These are phyloP conservation scores for Lathronympha strigana DNA, from an alignment of 2,888 invertebrate genomes.

Conservation along the genomic window DNA sequence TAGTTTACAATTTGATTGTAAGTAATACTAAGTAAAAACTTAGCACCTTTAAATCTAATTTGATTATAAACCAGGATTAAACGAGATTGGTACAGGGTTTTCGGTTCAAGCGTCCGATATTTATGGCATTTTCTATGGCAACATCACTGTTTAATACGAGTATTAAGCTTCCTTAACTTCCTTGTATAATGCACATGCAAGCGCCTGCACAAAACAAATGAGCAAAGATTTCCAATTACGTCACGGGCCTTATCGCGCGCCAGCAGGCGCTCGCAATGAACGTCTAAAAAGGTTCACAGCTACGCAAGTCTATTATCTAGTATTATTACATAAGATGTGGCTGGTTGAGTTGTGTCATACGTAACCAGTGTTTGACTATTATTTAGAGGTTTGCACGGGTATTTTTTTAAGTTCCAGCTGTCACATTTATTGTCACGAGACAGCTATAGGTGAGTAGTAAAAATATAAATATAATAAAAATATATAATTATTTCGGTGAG, in stretches of 20 bases:
- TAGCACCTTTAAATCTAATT: too few relatives aligned
- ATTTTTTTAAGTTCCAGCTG: too few relatives aligned
- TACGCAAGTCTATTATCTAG: background rate
- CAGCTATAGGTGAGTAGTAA: too few relatives aligned
- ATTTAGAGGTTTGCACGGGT: background rate
- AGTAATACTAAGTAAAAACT: too few relatives aligned
- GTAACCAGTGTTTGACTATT: background rate
- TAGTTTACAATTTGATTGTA: too few relatives aligned
- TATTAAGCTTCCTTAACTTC: background rate
- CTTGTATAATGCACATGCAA: constrained; percentile 26
- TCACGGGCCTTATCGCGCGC: constrained; percentile 57
- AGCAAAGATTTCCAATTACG: constrained; percentile 53
- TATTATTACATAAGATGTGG: constrained; percentile 9
- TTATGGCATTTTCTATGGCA: too few relatives aligned
- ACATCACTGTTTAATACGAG: background rate
- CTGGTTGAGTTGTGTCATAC: background rate
- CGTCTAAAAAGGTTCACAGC: constrained; percentile 29
- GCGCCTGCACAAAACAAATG: constrained; percentile 47
- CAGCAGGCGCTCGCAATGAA: constrained; percentile 57
- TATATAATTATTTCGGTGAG: too few relatives aligned
- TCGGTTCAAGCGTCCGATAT: too few relatives aligned
- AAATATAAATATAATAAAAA: too few relatives aligned
- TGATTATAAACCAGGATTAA: too few relatives aligned
- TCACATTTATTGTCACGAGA: too few relatives aligned
- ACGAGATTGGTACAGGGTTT: too few relatives aligned